Percentiles rank a stretch among this genome's conserved stretches.
These are phyloP conservation scores for Psittacula cyanocephala DNA, from an alignment of 2,113 vertebrate species.

Conservation along the genomic window DNA sequence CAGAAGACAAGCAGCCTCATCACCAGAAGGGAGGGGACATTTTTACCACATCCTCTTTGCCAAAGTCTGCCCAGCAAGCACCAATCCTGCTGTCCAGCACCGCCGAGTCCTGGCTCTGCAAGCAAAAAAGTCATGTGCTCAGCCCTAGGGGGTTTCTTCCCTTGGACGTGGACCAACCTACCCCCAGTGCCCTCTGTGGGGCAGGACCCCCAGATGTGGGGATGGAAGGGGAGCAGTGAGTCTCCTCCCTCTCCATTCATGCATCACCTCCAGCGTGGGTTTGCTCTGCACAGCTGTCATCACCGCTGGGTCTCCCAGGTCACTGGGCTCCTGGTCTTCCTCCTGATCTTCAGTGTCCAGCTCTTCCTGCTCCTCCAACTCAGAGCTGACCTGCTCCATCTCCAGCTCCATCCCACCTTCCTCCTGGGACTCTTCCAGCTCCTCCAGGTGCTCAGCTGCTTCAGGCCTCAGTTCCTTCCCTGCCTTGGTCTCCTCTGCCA, in stretches of 20 bases:
- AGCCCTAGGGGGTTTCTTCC: not conserved
- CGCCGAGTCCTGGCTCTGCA: constrained; percentile 82
- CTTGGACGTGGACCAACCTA: not conserved
- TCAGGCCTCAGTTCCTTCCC: not conserved
- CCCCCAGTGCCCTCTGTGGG: not conserved
- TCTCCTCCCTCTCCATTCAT: not conserved
- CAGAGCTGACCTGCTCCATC: not conserved
- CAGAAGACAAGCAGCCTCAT: not conserved
- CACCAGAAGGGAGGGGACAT: not conserved
- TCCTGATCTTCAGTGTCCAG: not conserved
- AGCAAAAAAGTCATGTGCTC: not conserved
- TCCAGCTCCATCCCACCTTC: not conserved
- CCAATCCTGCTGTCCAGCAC: constrained; percentile 80
- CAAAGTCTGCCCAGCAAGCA: constrained; percentile 58
- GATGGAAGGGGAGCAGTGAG: not conserved
- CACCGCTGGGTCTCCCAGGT: constrained; percentile 86
- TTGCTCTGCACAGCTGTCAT: constrained; percentile 80
- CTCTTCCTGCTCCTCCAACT: constrained; percentile 11
- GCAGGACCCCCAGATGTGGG: not conserved
- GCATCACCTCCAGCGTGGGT: constrained; percentile 78
- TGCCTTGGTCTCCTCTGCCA: not conserved
- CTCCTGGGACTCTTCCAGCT: not conserved
- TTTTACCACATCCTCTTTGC: constrained; percentile 64
- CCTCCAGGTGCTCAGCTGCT: not conserved
- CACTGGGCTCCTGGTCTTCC: constrained; percentile 40